Evolutionary conservation across 2,113 vertebrate species (phyloP).

Genomic region (Rutilus rutilus): DNA sequence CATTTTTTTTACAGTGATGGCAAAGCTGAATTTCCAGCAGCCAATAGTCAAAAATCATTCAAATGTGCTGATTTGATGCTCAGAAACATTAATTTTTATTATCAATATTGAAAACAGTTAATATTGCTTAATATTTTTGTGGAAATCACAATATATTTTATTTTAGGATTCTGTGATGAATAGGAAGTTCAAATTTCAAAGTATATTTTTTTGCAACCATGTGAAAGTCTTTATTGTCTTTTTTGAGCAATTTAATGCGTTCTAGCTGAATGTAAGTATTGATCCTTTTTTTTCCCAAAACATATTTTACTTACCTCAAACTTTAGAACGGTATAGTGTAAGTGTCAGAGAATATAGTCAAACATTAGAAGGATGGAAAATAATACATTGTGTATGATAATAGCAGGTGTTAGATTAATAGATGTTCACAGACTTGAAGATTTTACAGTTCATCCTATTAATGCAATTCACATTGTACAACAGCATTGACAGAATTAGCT

Average conservation of each 20-base stretch:
- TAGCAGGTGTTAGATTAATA: background rate
- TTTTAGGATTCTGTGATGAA: background rate
- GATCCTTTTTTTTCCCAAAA: too few species aligned
- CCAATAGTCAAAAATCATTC: background rate
- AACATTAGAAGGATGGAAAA: background rate
- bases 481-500: slow-evolving; percentile 2
- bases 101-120: background rate
- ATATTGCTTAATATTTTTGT: background rate
- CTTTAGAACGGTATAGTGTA: too few species aligned
- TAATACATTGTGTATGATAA: background rate
- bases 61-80: background rate
- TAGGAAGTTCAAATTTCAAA: background rate
- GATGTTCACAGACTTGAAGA: background rate
- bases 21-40: background rate
- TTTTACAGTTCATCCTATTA: background rate
- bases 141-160: background rate
- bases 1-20: too few species aligned
- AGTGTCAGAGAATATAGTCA: too few species aligned
- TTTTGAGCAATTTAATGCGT: background rate
- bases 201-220: background rate
- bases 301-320: too few species aligned
- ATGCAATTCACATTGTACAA: background rate
- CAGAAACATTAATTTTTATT: background rate
- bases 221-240: background rate
- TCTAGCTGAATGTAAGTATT: background rate